Evolutionary conservation across 2,888 invertebrate species (phyloP).

Genomic region (Andrena hattorfiana): DNA sequence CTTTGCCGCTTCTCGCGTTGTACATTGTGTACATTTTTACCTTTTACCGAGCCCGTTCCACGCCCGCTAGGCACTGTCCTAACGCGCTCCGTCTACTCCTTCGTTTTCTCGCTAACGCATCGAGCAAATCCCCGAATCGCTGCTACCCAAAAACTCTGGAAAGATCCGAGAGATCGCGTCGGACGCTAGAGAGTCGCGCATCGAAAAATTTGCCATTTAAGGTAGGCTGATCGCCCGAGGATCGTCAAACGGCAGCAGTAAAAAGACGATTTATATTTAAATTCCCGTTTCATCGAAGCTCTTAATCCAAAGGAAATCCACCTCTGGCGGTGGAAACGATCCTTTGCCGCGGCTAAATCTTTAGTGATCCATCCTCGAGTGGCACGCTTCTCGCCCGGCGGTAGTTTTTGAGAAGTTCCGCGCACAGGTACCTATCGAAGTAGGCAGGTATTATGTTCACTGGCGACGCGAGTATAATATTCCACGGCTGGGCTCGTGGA

Average conservation of each 20-base stretch:
- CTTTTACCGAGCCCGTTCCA: slow-evolving; percentile 45
- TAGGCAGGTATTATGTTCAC: not conserved
- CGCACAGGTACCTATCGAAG: not conserved
- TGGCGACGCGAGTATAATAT: slow-evolving; percentile 7
- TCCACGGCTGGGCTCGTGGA: not conserved
- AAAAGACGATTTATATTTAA: slow-evolving; percentile 62
- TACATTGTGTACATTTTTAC: slow-evolving; percentile 61
- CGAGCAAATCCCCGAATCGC: not conserved
- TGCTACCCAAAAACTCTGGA: not conserved
- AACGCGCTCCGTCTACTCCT: no score
- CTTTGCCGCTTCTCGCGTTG: slow-evolving; percentile 61
- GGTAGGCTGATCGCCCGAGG: not conserved
- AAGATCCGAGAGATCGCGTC: not conserved
- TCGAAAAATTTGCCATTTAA: not conserved
- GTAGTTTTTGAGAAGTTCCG: slow-evolving; percentile 31
- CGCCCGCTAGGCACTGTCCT: no score
- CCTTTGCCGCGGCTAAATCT: slow-evolving; percentile 52
- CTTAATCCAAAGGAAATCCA: slow-evolving; percentile 55
- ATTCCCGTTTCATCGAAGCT: slow-evolving; percentile 51
- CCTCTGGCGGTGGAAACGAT: slow-evolving; percentile 25
- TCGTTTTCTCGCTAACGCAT: not conserved
- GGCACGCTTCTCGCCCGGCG: slow-evolving; percentile 28
- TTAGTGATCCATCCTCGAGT: slow-evolving; percentile 54
- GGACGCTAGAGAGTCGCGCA: not conserved
- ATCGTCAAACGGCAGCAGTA: slow-evolving; percentile 23